phyloP scores from a whole-genome alignment of 2,797 vertebrate genomes.

The Harpagifer antarcticus region DNA sequence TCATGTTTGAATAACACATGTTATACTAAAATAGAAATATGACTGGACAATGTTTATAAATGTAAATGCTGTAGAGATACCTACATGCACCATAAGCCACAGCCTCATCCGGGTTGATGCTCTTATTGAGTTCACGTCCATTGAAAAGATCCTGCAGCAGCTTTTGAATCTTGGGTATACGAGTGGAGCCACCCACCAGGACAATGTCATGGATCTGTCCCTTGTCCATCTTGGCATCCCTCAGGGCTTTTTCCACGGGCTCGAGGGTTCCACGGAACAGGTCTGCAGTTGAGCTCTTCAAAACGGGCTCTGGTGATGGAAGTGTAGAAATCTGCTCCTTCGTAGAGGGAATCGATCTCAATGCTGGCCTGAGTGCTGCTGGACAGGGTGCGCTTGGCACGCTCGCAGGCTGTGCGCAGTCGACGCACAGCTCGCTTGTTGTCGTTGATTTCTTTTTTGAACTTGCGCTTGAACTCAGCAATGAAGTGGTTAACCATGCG shows the following conservation, averaged over 20 bases:
- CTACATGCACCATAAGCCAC: slow-evolving; percentile 87
- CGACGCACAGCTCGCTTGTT: slow-evolving; percentile 89
- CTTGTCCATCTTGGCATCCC: slow-evolving; percentile 89
- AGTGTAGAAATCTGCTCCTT: slow-evolving; percentile 89
- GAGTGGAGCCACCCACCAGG: slow-evolving; percentile 87
- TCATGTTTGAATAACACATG: neutral
- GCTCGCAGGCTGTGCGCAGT: slow-evolving; percentile 88
- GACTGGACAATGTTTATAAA: neutral
- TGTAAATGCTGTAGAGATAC: slow-evolving; percentile 11
- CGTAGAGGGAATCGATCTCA: slow-evolving; percentile 87
- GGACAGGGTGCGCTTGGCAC: slow-evolving; percentile 88
- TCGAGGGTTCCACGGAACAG: slow-evolving; percentile 88
- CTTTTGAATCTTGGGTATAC: slow-evolving; percentile 90
- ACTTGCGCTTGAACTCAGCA: slow-evolving; percentile 88
- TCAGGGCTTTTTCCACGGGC: slow-evolving; percentile 87
- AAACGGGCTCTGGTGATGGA: slow-evolving; percentile 89
- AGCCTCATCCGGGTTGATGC: slow-evolving; percentile 89
- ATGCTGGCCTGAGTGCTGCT: slow-evolving; percentile 90
- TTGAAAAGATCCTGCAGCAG: slow-evolving; percentile 89
- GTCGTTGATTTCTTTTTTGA: slow-evolving; percentile 86
- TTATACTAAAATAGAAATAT: neutral
- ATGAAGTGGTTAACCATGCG: slow-evolving; percentile 89
- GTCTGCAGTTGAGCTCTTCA: slow-evolving; percentile 89
- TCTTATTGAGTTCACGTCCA: slow-evolving; percentile 88
- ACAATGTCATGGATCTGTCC: slow-evolving; percentile 88